Evolutionary conservation across 1,140 invertebrate genomes (phyloP), one percentile per base, ranked within the genome.

Genomic region (Planococcus citri): DNA sequence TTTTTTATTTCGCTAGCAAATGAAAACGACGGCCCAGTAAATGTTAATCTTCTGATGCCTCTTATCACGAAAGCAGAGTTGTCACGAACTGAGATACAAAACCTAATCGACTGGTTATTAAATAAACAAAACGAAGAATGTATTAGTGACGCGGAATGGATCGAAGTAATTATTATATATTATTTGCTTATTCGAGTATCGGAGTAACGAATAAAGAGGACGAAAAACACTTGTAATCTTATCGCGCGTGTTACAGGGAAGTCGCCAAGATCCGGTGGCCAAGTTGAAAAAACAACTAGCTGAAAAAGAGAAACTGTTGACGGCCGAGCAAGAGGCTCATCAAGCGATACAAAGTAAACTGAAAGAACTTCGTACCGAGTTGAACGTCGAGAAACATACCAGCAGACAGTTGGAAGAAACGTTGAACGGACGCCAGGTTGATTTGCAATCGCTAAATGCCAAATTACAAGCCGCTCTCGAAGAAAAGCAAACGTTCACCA

Each of bases 201-300:
- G n/a, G n/a, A n/a, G n/a, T n/a, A n/a, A n/a, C n/a, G n/a, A n/a
- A n/a, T 51, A 2, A 51, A 51, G 41, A 20, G 10, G 41, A 9
- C n/a, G 41, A 9, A 3, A 51, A 17, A 9, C 17, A 51, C 17
- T 33, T 33, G 29, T 33, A 3, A 33, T 12, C 12, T 9, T 9
- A 17, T 51, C 41, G 17, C 41, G 10, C n/a, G 17, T 33, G 14
- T 68, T 33, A 25, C 21, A 41, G 60, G 58, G 58, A 1, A 27
- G 60, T 25, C 27, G 88, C 38, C 85, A 90, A 61, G 92, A 95
- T 78, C 90, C 90, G 0, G 83, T 92, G 27, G 86, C 89, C 68
- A 88, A 91, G 75, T 75, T 95, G 71, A 92, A 90, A 75, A 92
- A 91, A 73, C 91, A 94, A 76, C 78, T 95, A 1, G 86, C 88